A percentile compares a stretch with the other conserved stretches of the same genome.
Conservation (phyloP, 2,113 vertebrate genomes). For the Physeter macrocephalus region DNA sequence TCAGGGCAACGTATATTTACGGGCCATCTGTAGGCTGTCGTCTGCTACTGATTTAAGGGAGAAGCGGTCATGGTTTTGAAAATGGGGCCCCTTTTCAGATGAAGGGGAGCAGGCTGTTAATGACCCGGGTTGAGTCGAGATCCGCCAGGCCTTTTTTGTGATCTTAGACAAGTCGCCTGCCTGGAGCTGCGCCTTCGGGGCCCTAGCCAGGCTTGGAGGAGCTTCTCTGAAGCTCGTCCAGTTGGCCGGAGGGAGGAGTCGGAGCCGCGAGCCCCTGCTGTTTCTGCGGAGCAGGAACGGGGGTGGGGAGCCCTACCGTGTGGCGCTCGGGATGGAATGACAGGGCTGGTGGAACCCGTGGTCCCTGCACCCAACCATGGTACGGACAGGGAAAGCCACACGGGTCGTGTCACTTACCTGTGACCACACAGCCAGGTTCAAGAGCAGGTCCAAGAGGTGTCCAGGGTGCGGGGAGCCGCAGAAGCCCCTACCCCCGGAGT, state of each 20-base stretch:
- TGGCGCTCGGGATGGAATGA: accelerated
- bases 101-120: background rate
- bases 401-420: background rate
- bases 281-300: accelerated
- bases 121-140: accelerated
- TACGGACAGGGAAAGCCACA: background rate
- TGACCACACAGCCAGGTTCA: background rate
- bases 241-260: background rate
- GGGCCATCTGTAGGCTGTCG: background rate
- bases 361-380: background rate
- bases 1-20: accelerated
- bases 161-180: background rate
- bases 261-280: background rate
- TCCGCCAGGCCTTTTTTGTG: background rate
- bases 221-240: background rate
- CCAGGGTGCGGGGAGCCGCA: background rate
- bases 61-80: background rate
- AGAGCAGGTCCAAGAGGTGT: background rate
- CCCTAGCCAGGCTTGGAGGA: background rate
- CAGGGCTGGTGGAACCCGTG: background rate
- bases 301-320: no score
- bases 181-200: background rate
- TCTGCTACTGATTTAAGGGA: background rate
- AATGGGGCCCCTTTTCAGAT: background rate
- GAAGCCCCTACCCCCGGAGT: background rate